Evolutionary conservation across 2,888 invertebrate genomes (phyloP).

Genomic region (Caenorhabditis afra): DNA sequence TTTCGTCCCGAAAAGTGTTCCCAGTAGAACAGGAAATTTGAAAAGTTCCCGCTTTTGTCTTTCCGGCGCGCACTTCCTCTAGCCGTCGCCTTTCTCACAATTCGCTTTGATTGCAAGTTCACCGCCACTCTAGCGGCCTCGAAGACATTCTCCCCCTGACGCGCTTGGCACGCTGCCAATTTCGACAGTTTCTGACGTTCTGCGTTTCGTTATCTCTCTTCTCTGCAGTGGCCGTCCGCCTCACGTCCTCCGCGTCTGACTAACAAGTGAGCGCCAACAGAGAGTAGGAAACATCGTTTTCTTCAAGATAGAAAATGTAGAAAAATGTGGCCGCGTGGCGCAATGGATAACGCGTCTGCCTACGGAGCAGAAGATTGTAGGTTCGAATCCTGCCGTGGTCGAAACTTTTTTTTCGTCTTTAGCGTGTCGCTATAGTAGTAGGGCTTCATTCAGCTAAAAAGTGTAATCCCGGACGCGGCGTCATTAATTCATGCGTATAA

Average conservation of each 20-base stretch:
- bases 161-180: background rate
- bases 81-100: background rate
- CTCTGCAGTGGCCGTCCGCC: background rate
- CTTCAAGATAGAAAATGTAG: background rate
- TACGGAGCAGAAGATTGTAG: constrained; percentile 81
- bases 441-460: constrained; percentile 16
- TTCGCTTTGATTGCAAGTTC: background rate
- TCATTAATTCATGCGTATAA: constrained; percentile 58
- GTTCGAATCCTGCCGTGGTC: constrained; percentile 79
- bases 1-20: background rate
- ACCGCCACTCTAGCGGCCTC: too few relatives aligned
- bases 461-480: constrained; percentile 50
- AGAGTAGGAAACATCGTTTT: constrained; percentile 2
- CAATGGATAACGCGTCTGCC: constrained; percentile 81
- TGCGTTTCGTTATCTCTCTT: background rate
- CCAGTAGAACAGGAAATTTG: background rate
- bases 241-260: background rate
- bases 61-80: background rate
- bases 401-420: constrained; percentile 57
- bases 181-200: background rate
- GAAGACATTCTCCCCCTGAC: background rate
- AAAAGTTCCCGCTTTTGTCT: background rate
- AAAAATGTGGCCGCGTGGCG: constrained; percentile 72
- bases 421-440: background rate
- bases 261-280: background rate